These are phyloP conservation scores for Rhizoglyphus robini DNA, from an alignment of 1,140 invertebrate species.

Conservation along the genomic window DNA sequence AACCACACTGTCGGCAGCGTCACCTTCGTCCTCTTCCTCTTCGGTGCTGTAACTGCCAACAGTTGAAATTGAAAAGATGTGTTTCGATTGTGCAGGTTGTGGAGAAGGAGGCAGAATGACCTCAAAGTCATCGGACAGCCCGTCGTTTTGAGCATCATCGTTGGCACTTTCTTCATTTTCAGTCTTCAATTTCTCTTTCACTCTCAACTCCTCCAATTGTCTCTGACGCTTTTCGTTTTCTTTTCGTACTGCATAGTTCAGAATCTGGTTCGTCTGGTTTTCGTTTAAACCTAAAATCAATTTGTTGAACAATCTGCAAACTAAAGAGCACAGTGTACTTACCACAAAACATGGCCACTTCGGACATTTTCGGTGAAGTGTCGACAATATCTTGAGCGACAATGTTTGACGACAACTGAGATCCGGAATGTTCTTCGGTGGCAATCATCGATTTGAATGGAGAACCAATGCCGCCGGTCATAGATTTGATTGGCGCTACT, in stretches of 20 bases:
- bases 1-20: background rate
- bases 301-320: background rate
- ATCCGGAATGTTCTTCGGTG: background rate
- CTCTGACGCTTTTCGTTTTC: background rate
- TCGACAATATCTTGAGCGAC: background rate
- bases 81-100: background rate
- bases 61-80: background rate
- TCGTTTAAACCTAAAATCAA: background rate
- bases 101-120: background rate
- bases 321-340: background rate
- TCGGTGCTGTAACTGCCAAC: background rate
- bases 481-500: background rate
- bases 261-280: background rate
- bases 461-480: background rate
- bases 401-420: background rate
- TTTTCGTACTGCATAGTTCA: background rate
- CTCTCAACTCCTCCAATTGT: background rate
- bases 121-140: too few relatives aligned
- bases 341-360: slow-evolving; percentile 8
- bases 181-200: background rate
- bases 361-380: background rate
- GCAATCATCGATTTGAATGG: background rate
- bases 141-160: background rate
- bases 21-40: background rate
- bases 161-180: slow-evolving; percentile 6